Conservation (phyloP, 2,113 vertebrate species). For the Ophthalmolycus amberensis region DNA sequence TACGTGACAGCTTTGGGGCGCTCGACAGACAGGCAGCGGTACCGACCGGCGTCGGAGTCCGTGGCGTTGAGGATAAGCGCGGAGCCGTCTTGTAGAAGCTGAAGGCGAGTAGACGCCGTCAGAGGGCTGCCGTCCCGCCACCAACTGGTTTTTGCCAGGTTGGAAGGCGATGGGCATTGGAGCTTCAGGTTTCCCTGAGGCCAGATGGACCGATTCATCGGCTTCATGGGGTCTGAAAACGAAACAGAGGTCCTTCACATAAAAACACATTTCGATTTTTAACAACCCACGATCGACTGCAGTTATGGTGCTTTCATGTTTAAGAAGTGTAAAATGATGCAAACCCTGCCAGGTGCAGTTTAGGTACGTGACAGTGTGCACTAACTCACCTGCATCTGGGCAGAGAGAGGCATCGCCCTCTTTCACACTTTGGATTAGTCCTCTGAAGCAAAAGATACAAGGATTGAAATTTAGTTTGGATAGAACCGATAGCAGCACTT, state of each 20-base stretch:
- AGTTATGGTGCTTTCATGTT: background rate
- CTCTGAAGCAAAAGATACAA: conserved; percentile 59
- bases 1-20: conserved; percentile 58
- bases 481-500: background rate
- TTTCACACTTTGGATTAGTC: conserved; percentile 83
- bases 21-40: conserved; percentile 80
- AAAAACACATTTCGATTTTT: background rate
- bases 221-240: conserved; percentile 68
- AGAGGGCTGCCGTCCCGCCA: conserved; percentile 32
- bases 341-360: background rate
- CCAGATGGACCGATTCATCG: conserved; percentile 31
- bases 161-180: conserved; percentile 73
- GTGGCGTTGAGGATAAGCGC: conserved; percentile 76
- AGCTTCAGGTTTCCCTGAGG: conserved; percentile 71
- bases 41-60: conserved; percentile 55
- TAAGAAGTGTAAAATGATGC: background rate
- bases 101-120: conserved; percentile 28
- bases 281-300: background rate
- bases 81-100: conserved; percentile 61
- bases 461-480: conserved; percentile 3
- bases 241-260: background rate
- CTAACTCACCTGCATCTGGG: conserved; percentile 68
- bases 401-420: conserved; percentile 78
- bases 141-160: conserved; percentile 78
- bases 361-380: background rate